phyloP scores from a whole-genome alignment of 2,113 vertebrate species.

The Onychorhynchus coronatus region DNA sequence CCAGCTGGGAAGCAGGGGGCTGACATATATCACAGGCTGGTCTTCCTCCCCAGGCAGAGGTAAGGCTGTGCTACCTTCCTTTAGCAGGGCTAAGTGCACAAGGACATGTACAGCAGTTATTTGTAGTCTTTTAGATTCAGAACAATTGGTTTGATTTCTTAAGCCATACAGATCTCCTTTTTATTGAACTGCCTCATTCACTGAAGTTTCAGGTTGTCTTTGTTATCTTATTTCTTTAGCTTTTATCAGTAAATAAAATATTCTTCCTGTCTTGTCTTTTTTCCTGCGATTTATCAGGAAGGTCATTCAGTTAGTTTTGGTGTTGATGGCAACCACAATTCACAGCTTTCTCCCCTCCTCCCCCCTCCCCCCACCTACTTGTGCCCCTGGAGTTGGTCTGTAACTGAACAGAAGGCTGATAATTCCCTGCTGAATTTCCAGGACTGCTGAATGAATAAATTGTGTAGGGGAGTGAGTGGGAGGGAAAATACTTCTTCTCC shows the following conservation, averaged over 20 bases:
- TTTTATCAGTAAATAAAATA: not conserved
- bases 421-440: conserved; percentile 32
- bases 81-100: not conserved
- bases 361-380: not conserved
- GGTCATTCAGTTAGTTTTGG: not conserved
- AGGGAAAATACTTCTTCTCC: not conserved
- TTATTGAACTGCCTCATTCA: not conserved
- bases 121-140: not conserved
- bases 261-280: not conserved
- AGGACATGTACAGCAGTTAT: not conserved
- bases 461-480: not conserved
- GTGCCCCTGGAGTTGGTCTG: not conserved
- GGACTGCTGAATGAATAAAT: conserved; percentile 32
- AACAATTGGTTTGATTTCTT: not conserved
- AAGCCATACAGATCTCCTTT: not conserved
- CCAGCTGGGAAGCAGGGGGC: no score
- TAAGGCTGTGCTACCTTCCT: not conserved
- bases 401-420: conserved; percentile 24
- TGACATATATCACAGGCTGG: not conserved
- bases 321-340: not conserved
- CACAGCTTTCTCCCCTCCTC: not conserved
- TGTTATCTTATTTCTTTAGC: not conserved
- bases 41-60: not conserved
- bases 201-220: not conserved
- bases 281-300: not conserved